Evolutionary conservation across 2,888 invertebrate species (phyloP).

Genomic region (Microplitis deprimator): DNA sequence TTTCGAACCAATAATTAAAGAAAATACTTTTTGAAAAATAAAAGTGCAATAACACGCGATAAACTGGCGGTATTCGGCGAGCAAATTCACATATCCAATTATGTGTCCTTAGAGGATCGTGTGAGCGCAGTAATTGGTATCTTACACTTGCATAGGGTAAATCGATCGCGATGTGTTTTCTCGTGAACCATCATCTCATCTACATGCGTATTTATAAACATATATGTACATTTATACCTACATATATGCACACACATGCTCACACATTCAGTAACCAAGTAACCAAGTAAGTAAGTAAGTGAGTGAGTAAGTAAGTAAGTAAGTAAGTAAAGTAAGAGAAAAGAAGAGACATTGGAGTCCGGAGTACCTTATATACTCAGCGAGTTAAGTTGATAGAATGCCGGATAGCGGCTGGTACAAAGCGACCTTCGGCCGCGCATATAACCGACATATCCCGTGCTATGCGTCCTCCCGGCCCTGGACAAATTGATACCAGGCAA

Average conservation of each 20-base stretch:
- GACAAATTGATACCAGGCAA: conserved; percentile 69
- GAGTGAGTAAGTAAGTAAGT: neutral
- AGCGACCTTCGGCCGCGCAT: conserved; percentile 62
- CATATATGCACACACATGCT: neutral
- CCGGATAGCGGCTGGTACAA: conserved; percentile 68
- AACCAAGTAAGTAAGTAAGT: neutral
- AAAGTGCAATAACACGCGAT: conserved; percentile 22
- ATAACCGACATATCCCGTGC: conserved; percentile 39
- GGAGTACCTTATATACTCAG: neutral
- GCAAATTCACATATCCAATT: conserved; percentile 40
- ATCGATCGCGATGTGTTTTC: conserved; percentile 55
- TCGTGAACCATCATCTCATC: neutral
- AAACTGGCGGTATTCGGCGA: conserved; percentile 6
- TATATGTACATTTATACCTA: neutral
- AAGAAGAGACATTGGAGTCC: neutral
- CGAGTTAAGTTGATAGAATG: conserved; percentile 62
- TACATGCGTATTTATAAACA: neutral
- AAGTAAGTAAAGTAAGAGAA: conserved; percentile 5
- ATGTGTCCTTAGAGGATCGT: conserved; percentile 47
- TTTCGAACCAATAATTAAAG: neutral
- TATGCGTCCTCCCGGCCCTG: conserved; percentile 50
- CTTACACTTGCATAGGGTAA: conserved; percentile 59
- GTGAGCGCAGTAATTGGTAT: conserved; percentile 60
- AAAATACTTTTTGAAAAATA: conserved; percentile 8
- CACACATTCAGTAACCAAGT: neutral